Conservation (phyloP, 1,140 invertebrate species). For the Drosophila micromelanica region DNA sequence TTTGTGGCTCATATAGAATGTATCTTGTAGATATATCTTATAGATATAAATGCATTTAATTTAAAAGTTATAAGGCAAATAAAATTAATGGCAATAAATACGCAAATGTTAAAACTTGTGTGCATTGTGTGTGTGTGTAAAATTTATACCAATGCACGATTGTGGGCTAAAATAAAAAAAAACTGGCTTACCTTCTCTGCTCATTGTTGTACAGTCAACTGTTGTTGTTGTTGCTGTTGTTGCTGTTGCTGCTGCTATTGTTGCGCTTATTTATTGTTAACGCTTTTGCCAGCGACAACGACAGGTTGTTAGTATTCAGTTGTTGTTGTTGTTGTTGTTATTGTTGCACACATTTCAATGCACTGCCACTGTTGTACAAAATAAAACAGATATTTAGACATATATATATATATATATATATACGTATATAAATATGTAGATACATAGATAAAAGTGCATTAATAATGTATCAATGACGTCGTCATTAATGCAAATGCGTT, state of each 20-base stretch:
- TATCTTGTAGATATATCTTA: neutral
- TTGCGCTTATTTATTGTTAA: slow-evolving; percentile 80
- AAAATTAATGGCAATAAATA: slow-evolving; percentile 58
- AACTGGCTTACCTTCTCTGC: slow-evolving; percentile 81
- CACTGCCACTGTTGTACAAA: slow-evolving; percentile 61
- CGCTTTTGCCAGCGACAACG: slow-evolving; percentile 74
- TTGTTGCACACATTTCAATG: slow-evolving; percentile 73
- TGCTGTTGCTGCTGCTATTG: slow-evolving; percentile 55
- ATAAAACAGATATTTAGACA: slow-evolving; percentile 25
- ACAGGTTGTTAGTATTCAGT: slow-evolving; percentile 71
- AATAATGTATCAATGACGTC: slow-evolving; percentile 60
- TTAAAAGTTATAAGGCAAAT: slow-evolving; percentile 35
- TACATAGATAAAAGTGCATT: slow-evolving; percentile 38
- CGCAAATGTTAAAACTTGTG: slow-evolving; percentile 26
- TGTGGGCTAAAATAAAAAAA: slow-evolving; percentile 69
- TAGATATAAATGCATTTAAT: slow-evolving; percentile 24
- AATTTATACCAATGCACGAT: slow-evolving; percentile 48
- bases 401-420: slow-evolving; percentile 31
- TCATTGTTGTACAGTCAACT: slow-evolving; percentile 77
- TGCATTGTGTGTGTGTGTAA: slow-evolving; percentile 7
- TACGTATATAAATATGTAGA: slow-evolving; percentile 7
- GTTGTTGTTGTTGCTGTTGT: slow-evolving; percentile 48
- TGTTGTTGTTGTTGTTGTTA: slow-evolving; percentile 8
- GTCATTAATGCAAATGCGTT: slow-evolving; percentile 48
- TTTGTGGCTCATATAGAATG: too few relatives aligned